A percentile compares a stretch with the other conserved stretches of the same genome.
Evolutionary conservation across 2,113 vertebrate genomes (phyloP).

Genomic region (Gymnobelideus leadbeateri): DNA sequence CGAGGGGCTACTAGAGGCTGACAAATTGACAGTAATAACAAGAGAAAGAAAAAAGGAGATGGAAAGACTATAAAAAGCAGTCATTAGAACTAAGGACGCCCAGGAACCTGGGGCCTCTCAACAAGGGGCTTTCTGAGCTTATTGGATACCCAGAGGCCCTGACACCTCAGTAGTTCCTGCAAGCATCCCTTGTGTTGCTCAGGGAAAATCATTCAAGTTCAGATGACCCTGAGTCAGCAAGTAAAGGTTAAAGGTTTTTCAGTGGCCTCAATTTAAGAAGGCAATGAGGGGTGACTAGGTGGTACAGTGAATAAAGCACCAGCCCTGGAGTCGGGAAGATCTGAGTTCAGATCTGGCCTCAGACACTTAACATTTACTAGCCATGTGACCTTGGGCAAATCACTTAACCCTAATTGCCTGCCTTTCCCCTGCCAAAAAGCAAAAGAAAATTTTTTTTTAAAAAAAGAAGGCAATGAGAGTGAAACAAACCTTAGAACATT

Average conservation of each 20-base stretch:
- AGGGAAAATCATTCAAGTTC: background rate
- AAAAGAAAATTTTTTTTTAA: too few species aligned
- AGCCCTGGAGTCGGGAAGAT: too few species aligned
- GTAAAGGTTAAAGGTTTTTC: background rate
- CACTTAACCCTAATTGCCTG: too few species aligned
- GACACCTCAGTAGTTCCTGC: background rate
- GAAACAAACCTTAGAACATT: background rate
- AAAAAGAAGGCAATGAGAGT: background rate
- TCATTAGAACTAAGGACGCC: background rate
- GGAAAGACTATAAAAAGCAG: background rate
- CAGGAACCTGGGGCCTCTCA: background rate
- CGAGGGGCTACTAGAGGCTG: conserved; percentile 21
- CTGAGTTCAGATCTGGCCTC: too few species aligned
- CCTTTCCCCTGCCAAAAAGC: too few species aligned
- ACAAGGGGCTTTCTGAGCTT: background rate
- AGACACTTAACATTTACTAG: too few species aligned
- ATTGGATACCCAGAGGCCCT: background rate
- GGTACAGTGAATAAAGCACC: too few species aligned
- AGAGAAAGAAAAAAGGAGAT: background rate
- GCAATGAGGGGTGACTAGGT: background rate
- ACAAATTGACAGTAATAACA: background rate
- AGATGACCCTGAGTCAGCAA: background rate
- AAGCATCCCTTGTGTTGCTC: background rate
- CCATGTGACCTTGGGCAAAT: too few species aligned
- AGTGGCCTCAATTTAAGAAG: background rate